Evolutionary conservation across 2,888 invertebrate species (phyloP), one percentile per base, ranked within the genome.

Genomic region (Nycteola revayana): DNA sequence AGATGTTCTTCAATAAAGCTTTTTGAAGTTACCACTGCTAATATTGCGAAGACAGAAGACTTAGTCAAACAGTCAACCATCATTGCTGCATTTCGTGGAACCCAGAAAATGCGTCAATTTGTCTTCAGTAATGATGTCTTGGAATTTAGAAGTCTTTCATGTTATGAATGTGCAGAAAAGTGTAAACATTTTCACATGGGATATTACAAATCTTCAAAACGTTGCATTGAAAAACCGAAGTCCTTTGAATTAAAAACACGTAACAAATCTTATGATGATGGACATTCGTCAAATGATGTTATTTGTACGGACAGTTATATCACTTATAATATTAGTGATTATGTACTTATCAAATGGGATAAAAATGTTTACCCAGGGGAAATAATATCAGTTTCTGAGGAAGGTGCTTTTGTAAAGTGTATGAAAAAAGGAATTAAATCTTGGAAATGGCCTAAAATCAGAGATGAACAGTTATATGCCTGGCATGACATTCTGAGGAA

Each of bases 1-100:
- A 56, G 49, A 26, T 50, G 49, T 25, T 40, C 48, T 42, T 49
- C 53, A 41, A 52, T 60, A 23, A 17, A 35, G 21, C 23, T 50
- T 7, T 44, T 53, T 50, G 49, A 53, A 40, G 48, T 50, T 37
- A 53, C 35, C 38, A 38, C 45, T 18, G 45, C 43, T 14, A 31
- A 48, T 36, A 53, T 50, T 23, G 17, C 36, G 10, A 9, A 14
- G 36, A 53, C 40, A 23, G 48, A 53, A 23, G 32, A 53, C 23
- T 23, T 49, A n/a, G 26, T 49, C 10, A 52, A 46, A 35, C 38
- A 47, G 31, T 47, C 50, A 7, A 31, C 7, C 7, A 37, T 25
- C 25, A 46, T 52, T 46, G n/a, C 45, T 42, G 27, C 47, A 14
- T 52, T 49, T 27, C 46, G 41, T 14, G 49, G 47, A 40, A 52